These are phyloP conservation scores for Scaptodrosophila latifasciaeformis DNA, from an alignment of 2,888 invertebrate species.

Conservation along the genomic window DNA sequence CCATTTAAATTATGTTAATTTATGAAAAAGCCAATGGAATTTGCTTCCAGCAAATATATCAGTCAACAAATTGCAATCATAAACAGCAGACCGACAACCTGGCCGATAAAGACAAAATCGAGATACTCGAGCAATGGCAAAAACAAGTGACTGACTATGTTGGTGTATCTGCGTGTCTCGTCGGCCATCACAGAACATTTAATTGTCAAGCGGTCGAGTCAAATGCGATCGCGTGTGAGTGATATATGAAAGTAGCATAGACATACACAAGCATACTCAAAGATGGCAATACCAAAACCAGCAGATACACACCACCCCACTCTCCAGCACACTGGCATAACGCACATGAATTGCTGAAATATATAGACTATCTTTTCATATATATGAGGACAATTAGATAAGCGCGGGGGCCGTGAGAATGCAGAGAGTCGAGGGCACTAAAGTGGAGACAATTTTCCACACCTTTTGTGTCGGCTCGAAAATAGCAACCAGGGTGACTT, in stretches of 20 bases:
- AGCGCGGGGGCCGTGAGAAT: too few relatives aligned
- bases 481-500: too few relatives aligned
- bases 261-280: not conserved
- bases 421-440: too few relatives aligned
- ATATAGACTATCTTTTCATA: slow-evolving; percentile 41
- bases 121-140: too few relatives aligned
- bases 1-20: too few relatives aligned
- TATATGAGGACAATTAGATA: not conserved
- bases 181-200: slow-evolving; percentile 18
- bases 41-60: too few relatives aligned
- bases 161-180: too few relatives aligned
- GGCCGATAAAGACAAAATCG: not conserved
- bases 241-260: slow-evolving; percentile 13
- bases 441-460: not conserved
- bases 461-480: slow-evolving; percentile 24
- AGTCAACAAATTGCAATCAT: not conserved
- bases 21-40: too few relatives aligned
- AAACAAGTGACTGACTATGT: too few relatives aligned
- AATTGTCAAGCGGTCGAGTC: slow-evolving; percentile 11
- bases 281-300: not conserved
- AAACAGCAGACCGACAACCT: too few relatives aligned
- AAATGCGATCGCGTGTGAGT: slow-evolving; percentile 21
- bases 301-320: too few relatives aligned
- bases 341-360: slow-evolving; percentile 36
- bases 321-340: slow-evolving; percentile 5